Evolutionary conservation across 2,888 invertebrate genomes (phyloP).

Genomic region (Cryptocephalus primarius): DNA sequence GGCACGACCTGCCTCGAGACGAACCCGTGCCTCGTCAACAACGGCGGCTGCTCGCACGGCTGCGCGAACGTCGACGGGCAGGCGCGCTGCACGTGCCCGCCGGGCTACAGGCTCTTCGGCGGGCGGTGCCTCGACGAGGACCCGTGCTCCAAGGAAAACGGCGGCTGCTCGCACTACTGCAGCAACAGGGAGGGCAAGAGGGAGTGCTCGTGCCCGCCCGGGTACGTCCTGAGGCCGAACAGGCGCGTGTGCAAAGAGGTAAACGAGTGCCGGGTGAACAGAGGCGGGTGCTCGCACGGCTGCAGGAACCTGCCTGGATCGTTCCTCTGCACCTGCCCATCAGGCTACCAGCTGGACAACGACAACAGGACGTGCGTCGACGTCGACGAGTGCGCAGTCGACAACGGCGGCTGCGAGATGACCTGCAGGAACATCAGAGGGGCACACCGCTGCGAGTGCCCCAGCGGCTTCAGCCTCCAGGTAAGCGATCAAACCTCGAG

Average conservation of each 20-base stretch:
- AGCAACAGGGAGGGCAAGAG: constrained; percentile 31
- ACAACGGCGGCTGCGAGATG: constrained; percentile 37
- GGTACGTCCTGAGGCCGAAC: constrained; percentile 36
- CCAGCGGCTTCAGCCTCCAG: constrained; percentile 30
- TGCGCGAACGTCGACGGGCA: constrained; percentile 42
- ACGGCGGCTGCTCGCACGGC: constrained; percentile 42
- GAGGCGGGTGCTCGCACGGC: constrained; percentile 52
- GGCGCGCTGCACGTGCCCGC: constrained; percentile 41
- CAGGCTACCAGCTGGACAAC: constrained; percentile 32
- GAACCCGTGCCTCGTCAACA: constrained; percentile 35
- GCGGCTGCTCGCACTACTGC: constrained; percentile 41
- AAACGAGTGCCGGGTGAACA: constrained; percentile 46
- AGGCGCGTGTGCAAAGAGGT: constrained; percentile 39
- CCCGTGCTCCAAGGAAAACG: constrained; percentile 29
- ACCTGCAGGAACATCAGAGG: constrained; percentile 40
- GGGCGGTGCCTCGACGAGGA: constrained; percentile 39
- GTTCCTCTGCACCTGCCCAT: constrained; percentile 40
- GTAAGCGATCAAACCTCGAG: constrained; percentile 4
- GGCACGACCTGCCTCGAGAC: constrained; percentile 31
- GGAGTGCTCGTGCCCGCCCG: constrained; percentile 45
- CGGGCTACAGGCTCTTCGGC: constrained; percentile 20
- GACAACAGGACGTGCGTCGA: constrained; percentile 31
- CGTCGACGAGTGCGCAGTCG: constrained; percentile 35
- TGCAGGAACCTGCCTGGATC: constrained; percentile 46
- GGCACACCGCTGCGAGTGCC: constrained; percentile 41